phyloP scores from a whole-genome alignment of 2,888 invertebrate genomes.

The Erannis defoliaria region DNA sequence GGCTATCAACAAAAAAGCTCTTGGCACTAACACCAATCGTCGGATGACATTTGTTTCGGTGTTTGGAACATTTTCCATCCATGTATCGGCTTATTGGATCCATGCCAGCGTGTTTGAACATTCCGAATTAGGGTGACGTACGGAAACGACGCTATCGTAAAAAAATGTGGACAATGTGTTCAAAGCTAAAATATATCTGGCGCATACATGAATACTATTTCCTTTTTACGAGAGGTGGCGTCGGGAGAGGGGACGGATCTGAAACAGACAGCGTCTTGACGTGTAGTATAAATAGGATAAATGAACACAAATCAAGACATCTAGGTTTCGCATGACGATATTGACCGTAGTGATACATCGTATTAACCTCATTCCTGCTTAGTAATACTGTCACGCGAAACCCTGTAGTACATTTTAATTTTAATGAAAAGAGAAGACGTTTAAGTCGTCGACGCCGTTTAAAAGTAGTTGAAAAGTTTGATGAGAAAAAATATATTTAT shows the following conservation, averaged over 20 bases:
- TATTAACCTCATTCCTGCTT: too few relatives aligned
- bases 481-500: too few relatives aligned
- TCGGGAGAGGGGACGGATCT: slow-evolving; percentile 4
- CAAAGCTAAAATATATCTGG: slow-evolving; percentile 30
- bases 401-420: too few relatives aligned
- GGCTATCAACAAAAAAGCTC: slow-evolving; percentile 36
- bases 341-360: too few relatives aligned
- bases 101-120: slow-evolving; percentile 37
- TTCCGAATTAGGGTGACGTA: slow-evolving; percentile 24
- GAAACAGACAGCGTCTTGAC: background rate
- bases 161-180: slow-evolving; percentile 32
- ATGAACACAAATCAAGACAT: too few relatives aligned
- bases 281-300: background rate
- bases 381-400: too few relatives aligned
- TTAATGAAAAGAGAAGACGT: too few relatives aligned
- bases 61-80: slow-evolving; percentile 30
- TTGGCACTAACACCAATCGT: slow-evolving; percentile 37
- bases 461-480: too few relatives aligned
- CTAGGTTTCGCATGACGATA: too few relatives aligned
- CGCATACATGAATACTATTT: slow-evolving; percentile 34
- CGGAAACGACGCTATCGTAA: slow-evolving; percentile 28
- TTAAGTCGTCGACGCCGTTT: too few relatives aligned
- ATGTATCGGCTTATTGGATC: slow-evolving; percentile 37
- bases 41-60: slow-evolving; percentile 41
- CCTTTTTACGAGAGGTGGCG: slow-evolving; percentile 19